Conservation (phyloP, 2,113 vertebrate species). For the Sus scrofa region T2T-Sscrofa CM000817.6:161756001-161756500, state of each 20-base stretch:
- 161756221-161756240: not conserved
- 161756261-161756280: not conserved
- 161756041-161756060: too few species aligned
- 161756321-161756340: not conserved
- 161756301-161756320: not conserved
- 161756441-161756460: accelerated
- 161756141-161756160: not conserved
- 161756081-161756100: too few species aligned
- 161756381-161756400: not conserved
- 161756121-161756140: too few species aligned
- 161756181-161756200: constrained; percentile 10
- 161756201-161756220: not conserved
- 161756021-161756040: too few species aligned
- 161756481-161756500: constrained; percentile 92
- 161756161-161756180: not conserved
- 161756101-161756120: too few species aligned
- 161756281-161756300: not conserved
- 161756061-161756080: too few species aligned
- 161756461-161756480: constrained; percentile 91
- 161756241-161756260: not conserved
- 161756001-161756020: too few species aligned
- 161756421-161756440: not conserved
- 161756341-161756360: not conserved
- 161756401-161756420: accelerated
- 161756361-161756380: not conserved